These are phyloP conservation scores for Musca domestica DNA, from an alignment of 1,140 invertebrate genomes.

Conservation along the genomic window DNA sequence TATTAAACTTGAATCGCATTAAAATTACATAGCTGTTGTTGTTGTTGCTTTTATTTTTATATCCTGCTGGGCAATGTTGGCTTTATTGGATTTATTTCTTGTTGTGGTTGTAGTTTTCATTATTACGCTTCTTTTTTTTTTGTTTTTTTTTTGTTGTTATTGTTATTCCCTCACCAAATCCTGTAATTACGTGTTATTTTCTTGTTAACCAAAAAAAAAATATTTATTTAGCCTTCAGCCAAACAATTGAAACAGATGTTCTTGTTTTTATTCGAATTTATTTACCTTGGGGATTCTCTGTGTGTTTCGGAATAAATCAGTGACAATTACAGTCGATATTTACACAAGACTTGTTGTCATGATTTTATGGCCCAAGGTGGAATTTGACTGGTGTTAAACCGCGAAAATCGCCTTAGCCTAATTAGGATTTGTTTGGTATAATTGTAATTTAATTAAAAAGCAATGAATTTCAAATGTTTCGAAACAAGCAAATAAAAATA, in stretches of 20 bases:
- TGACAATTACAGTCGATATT: not conserved
- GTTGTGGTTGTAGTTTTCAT: not conserved
- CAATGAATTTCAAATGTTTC: too few species aligned
- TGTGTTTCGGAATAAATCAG: not conserved
- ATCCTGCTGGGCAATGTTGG: too few species aligned
- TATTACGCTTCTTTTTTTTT: not conserved
- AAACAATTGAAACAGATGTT: constrained; percentile 17
- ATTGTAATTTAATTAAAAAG: too few species aligned
- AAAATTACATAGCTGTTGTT: not conserved
- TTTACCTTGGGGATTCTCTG: not conserved
- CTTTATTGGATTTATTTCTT: too few species aligned
- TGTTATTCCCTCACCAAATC: not conserved
- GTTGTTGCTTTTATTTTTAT: too few species aligned
- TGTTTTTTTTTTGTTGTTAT: not conserved
- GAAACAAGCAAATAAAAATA: too few species aligned
- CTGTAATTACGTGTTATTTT: constrained; percentile 3
- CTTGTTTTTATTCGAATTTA: not conserved
- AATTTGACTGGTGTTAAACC: too few species aligned
- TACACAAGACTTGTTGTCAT: too few species aligned
- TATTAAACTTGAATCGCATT: constrained; percentile 20
- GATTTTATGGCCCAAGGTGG: too few species aligned
- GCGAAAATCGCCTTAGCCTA: too few species aligned
- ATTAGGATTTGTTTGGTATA: too few species aligned
- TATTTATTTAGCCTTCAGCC: constrained; percentile 4
- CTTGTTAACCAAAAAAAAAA: not conserved